Base-by-base conservation (phyloP, 1,140 invertebrate species). In the Drosophila sproati region DNA sequence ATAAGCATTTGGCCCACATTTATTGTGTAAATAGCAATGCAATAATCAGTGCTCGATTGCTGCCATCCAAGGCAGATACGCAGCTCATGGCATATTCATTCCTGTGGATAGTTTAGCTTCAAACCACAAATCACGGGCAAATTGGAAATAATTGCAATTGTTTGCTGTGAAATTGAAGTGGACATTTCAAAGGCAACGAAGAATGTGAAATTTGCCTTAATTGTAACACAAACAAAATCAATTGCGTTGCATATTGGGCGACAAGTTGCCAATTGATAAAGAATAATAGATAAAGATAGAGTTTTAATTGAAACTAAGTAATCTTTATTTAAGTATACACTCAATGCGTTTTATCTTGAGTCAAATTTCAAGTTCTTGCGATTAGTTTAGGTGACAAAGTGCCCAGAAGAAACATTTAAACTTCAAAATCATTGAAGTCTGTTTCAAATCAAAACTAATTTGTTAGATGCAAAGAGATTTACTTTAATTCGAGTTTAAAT, bases 111-210 rank as follows among this genome's bases (percentile, higher is more conserved):
- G 31, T 28, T 31, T 31, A 10, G 37, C 55, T 32, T 31, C 20
- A 32, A 20, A 20, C 20, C 20, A 10, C 55, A 57, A 57, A 43
- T 57, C 31, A 10, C 39, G 7, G 31, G 31, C 50, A 43, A 47
- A 60, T 34, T 60, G 41, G 29, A 57, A 57, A 29, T 55, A 55
- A 39, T 55, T 55, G 52, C 34, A 5, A 55, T 55, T 55, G 52
- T 39, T 55, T 55, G 8, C 5, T 5, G 10, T 12, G 32, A 54
- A 41, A 57, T 37, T 54, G 10, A 31, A 45, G 35, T 41, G 47
- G 4, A 43, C 51, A 39, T 43, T 59, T 34, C n/a, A 35, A 7
- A 35, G 3, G 35, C 10, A 37, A 31, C 4, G 34, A 35, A 12
- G 31, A n/a, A 39, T 32, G 39, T 43, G 2, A 51, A 51, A 51